These are phyloP conservation scores for Trachythela sp. DNA, from an alignment of 64 coral and sea anemone species.

Conservation along the genomic window DNA sequence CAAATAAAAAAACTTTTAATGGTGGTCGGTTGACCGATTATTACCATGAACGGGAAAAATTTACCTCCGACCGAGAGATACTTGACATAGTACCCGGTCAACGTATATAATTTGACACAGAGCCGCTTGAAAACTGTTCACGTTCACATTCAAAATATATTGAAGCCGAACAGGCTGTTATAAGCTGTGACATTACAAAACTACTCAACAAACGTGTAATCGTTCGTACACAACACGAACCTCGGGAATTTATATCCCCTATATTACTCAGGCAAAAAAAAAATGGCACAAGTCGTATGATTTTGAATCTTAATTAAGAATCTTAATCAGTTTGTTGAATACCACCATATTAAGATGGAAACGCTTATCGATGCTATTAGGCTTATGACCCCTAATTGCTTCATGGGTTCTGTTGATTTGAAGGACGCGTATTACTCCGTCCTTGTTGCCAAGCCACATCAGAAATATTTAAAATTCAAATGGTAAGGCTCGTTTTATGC, in stretches of 20 bases:
- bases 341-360: background rate
- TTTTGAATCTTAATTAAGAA: background rate
- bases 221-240: background rate
- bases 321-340: background rate
- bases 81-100: constrained; percentile 28
- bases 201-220: background rate
- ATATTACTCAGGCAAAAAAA: background rate
- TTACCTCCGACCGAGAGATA: constrained; percentile 16
- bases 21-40: background rate
- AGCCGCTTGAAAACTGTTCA: background rate
- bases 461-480: too few relatives aligned
- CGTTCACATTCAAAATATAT: background rate
- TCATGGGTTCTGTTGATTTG: too few relatives aligned
- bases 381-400: too few relatives aligned
- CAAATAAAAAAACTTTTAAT: constrained; percentile 15
- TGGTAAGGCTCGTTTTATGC: too few relatives aligned
- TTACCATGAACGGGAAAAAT: background rate
- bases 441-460: too few relatives aligned
- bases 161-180: background rate
- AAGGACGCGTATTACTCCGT: too few relatives aligned
- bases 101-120: background rate
- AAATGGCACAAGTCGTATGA: background rate
- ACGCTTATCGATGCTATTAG: background rate
- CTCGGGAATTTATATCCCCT: background rate
- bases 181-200: background rate